Base-by-base conservation (phyloP, 2,888 invertebrate genomes). In the Diplazon laetatorius region DNA sequence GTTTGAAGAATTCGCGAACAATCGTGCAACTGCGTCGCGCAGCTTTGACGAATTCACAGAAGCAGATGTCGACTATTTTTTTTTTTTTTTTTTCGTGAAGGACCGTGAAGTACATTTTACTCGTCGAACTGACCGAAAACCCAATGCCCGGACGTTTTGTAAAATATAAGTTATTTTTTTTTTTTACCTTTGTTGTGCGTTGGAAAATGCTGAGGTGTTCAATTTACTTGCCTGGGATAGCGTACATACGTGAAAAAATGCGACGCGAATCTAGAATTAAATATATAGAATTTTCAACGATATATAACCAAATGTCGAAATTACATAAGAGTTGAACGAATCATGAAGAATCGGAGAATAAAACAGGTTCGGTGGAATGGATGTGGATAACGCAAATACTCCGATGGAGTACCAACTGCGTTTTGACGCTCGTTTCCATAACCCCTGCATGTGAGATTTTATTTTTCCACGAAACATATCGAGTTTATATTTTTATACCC, bases 91-190 rank as follows among this genome's bases (percentile, higher is more conserved):
- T n/a, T 52, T 9, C 20, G 25, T 12, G 20, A 46, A 16, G 25
- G 46, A 55, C 35, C 46, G 30, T 55, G 39, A 25, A 39, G 57
- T 50, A 55, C 55, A 57, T 18, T 63, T 69, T 50, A 57, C n/a
- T 30, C 30, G 63, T 39, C 60, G 9, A 70, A 39, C 39, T 70
- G 57, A 70, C 57, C 62, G 62, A 9, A 66, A 39, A 35, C 20
- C 39, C 55, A 76, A 46, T 35, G 39, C 18, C 12, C 46, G 14
- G 30, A 5, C 22, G 52, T 30, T 68, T 48, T 44, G 42, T 10
- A 25, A 59, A 50, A 35, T 48, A 70, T 22, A 55, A 50, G 2
- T 35, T 30, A 12, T 16, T 30, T 16, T 14, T 30, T 35, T 35
- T 4, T 6, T 35, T 30, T n/a, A 8, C 16, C 16, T 14, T 30